Evolutionary conservation across 2,888 invertebrate species (phyloP), one percentile per base, ranked within the genome.

Genomic region (Noctua comes): DNA sequence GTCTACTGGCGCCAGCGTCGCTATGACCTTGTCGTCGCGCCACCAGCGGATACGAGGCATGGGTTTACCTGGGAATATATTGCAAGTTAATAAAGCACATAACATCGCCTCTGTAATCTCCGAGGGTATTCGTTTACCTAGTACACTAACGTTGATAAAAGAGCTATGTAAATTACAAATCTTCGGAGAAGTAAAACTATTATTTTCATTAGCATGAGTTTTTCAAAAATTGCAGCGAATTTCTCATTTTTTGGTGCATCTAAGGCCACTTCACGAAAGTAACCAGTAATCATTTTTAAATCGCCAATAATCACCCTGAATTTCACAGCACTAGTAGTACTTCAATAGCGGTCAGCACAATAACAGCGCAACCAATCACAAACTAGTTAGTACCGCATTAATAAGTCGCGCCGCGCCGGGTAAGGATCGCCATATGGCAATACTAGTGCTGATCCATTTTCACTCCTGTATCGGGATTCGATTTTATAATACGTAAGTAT

Each of bases 21-120:
- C 93, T 48, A 97, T 91, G 31, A 97, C 95, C 82, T 96, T 95
- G 80, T 97, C 97, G 36, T 97, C 95, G 0, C 95, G 93, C 95
- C 96, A 97, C 97, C 97, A 97, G 10, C 96, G 92, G 5, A 97
- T 82, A 2, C 96, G 94, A 5, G 97, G 97, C 91, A 95, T 95
- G 6, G 97, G 97, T 90, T 96, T 96, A 64, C 97, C 97, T 97
- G 91, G 54, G 68, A 54, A 48, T 43, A 46, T 7, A 0, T 27
- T 21, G 0, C 18, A 36, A 46, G 16, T n/a, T n/a, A 65, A 64
- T 1, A 40, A 65, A 65, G 2, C 1, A 40, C 2, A 65, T 7
- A 31, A 31, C 2, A 2, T 6, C 13, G n/a, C 11, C 1, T n/a
- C 0, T 3, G 13, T 13, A 13, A 57, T 57, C 11, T n/a, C 4